Evolutionary conservation across 2,888 invertebrate species (phyloP).

Genomic region (Aspidiotus rigidus): DNA sequence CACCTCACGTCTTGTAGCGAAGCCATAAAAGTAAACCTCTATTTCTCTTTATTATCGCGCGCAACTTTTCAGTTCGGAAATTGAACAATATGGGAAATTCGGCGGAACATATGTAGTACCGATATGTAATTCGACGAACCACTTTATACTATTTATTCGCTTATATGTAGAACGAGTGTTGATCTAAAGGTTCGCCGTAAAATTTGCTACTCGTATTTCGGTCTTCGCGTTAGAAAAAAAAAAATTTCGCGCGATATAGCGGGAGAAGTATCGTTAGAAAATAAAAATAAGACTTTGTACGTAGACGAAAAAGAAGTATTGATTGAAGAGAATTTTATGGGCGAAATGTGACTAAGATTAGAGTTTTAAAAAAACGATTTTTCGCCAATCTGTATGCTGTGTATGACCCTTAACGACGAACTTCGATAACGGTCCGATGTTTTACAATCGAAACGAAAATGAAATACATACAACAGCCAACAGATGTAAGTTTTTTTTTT

Average conservation of each 20-base stretch:
- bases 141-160: too few relatives aligned
- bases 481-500: constrained; percentile 24
- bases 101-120: background rate
- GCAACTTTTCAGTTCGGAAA: background rate
- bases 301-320: background rate
- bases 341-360: background rate
- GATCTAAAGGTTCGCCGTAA: background rate
- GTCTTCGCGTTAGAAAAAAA: background rate
- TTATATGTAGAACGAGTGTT: background rate
- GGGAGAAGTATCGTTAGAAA: background rate
- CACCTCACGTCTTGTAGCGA: background rate
- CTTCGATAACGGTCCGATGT: constrained; percentile 28
- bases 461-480: constrained; percentile 30
- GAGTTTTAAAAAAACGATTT: background rate
- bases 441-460: constrained; percentile 29
- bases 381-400: background rate
- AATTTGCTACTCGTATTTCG: background rate
- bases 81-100: constrained; percentile 1
- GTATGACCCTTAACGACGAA: constrained; percentile 29
- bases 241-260: background rate
- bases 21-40: background rate
- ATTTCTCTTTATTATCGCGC: background rate
- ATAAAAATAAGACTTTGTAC: background rate
- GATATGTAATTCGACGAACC: too few relatives aligned
- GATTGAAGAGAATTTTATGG: constrained; percentile 4